phyloP scores from a whole-genome alignment of 2,797 vertebrate genomes.

The Sarcoramphus papa region DNA sequence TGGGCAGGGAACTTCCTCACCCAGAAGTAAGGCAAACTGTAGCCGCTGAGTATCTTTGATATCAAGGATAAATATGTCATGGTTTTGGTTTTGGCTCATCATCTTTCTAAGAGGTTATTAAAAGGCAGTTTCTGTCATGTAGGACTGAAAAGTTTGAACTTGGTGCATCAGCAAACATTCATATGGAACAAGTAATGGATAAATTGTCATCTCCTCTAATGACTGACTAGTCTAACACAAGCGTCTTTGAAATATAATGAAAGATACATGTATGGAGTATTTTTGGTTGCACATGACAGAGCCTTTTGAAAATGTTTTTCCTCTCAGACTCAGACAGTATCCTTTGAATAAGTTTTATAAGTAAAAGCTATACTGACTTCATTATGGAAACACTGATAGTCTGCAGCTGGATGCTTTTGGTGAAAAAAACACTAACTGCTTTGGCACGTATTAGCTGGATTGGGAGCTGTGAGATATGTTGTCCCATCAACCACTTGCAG shows the following conservation, averaged over 20 bases:
- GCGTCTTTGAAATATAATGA: background rate
- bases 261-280: background rate
- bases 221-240: background rate
- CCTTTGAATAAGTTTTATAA: background rate
- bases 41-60: background rate
- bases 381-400: background rate
- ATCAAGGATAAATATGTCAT: background rate
- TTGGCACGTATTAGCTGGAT: background rate
- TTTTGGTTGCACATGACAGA: background rate
- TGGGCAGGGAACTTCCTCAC: background rate
- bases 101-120: background rate
- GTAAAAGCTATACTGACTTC: background rate
- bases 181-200: background rate
- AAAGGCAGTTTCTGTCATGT: accelerated
- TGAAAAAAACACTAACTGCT: background rate
- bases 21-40: accelerated
- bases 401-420: background rate
- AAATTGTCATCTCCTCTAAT: background rate
- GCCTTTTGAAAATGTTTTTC: background rate
- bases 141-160: background rate
- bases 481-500: background rate
- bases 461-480: background rate
- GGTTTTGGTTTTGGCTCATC: background rate
- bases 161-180: background rate
- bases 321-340: background rate